phyloP scores from a whole-genome alignment of 2,113 vertebrate genomes.

The Bothrops jararaca region DNA sequence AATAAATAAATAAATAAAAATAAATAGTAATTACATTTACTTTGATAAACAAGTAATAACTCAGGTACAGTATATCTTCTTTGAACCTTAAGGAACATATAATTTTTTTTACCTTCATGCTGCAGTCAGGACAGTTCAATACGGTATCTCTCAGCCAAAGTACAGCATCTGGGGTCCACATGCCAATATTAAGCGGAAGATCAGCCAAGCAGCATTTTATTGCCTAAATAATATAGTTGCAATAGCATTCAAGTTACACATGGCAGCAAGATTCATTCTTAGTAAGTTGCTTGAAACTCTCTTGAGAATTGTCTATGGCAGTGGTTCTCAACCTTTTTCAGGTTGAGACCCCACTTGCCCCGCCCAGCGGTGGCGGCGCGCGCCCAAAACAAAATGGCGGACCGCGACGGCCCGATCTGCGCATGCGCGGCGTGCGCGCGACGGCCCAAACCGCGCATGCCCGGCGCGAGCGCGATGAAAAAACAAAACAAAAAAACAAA shows the following conservation, averaged over 20 bases:
- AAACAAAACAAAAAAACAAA: too few species aligned
- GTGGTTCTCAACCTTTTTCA: too few species aligned
- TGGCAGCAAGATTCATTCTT: not conserved
- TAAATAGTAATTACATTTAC: not conserved
- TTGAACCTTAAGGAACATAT: not conserved
- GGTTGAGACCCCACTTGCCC: too few species aligned
- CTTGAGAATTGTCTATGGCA: not conserved
- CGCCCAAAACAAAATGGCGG: too few species aligned
- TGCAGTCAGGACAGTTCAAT: constrained; percentile 75
- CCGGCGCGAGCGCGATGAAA: too few species aligned
- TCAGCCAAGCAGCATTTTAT: constrained; percentile 84
- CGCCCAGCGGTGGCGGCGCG: too few species aligned
- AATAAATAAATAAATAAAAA: too few species aligned
- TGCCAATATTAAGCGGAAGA: constrained; percentile 73
- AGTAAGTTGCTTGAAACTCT: not conserved
- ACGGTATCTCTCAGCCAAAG: constrained; percentile 81
- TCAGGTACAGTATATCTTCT: not conserved
- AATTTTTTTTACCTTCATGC: constrained; percentile 80
- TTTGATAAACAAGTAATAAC: not conserved
- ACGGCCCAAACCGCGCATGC: too few species aligned
- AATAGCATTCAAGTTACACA: not conserved
- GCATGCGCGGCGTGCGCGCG: too few species aligned
- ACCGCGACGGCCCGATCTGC: too few species aligned
- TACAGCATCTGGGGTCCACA: constrained; percentile 85
- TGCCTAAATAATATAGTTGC: constrained; percentile 69